Conservation (phyloP, 2,888 invertebrate genomes). For the Troides aeacus region DNA sequence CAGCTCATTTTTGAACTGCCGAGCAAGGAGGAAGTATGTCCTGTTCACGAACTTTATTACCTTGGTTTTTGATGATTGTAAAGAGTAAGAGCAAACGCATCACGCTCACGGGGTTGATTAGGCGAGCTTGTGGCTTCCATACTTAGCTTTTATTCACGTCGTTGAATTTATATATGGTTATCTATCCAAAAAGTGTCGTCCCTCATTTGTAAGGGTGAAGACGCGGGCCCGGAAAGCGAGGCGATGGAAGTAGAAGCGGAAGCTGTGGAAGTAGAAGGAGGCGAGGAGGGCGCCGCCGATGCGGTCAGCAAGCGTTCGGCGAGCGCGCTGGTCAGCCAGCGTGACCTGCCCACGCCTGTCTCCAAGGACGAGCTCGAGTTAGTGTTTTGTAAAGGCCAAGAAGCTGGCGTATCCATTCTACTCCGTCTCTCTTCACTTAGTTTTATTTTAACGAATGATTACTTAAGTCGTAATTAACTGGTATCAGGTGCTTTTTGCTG, state of each 20-base stretch:
- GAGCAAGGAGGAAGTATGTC: background rate
- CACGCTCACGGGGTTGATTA: no score
- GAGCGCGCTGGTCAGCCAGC: slow-evolving; percentile 1
- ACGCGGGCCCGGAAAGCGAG: background rate
- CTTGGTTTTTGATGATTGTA: no score
- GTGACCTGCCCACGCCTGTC: slow-evolving; percentile 7
- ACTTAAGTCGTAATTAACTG: no score
- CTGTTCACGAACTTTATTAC: no score
- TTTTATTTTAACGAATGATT: no score
- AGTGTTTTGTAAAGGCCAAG: background rate
- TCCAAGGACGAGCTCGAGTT: slow-evolving; percentile 7
- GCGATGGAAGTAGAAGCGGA: background rate
- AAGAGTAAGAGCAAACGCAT: no score
- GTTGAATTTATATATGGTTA: background rate
- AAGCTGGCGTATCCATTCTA: no score
- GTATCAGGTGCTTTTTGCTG: no score
- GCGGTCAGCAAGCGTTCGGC: background rate
- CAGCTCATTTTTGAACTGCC: slow-evolving; percentile 23
- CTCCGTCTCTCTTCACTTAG: no score
- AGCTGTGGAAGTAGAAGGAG: background rate
- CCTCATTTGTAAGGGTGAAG: background rate
- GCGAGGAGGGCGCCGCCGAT: background rate
- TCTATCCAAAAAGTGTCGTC: background rate
- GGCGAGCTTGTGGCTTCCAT: no score
- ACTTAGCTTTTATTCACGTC: background rate